Evolutionary conservation across 1,140 invertebrate genomes (phyloP).

Genomic region (Drosophila pandora): DNA sequence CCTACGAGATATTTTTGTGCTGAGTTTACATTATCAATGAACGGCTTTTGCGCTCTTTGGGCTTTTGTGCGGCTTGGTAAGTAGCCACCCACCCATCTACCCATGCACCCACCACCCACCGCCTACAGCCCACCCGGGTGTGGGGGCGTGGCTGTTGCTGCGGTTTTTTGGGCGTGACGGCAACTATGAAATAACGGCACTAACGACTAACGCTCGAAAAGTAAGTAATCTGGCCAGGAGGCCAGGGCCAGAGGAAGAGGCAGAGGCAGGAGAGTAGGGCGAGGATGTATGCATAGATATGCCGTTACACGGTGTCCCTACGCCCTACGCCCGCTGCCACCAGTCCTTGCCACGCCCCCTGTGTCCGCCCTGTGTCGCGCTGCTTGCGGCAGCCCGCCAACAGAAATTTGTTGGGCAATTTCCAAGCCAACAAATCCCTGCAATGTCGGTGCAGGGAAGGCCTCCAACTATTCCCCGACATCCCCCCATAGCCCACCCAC

Average conservation of each 20-base stretch:
- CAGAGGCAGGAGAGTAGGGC: no score
- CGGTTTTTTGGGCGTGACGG: constrained; percentile 60
- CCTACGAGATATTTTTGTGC: constrained; percentile 71
- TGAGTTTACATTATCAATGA: constrained; percentile 81
- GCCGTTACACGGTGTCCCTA: constrained; percentile 51
- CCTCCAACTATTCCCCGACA: background rate
- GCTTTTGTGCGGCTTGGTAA: constrained; percentile 69
- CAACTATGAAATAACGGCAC: constrained; percentile 79
- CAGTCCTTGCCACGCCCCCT: background rate
- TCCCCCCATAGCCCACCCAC: background rate
- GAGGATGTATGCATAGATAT: constrained; percentile 61
- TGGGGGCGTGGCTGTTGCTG: constrained; percentile 27
- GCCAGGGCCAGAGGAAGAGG: no score
- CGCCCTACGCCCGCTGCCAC: background rate
- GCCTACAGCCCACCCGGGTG: background rate
- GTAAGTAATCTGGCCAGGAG: constrained; percentile 70
- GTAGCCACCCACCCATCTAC: constrained; percentile 39
- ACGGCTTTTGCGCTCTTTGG: constrained; percentile 70
- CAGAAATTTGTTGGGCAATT: constrained; percentile 82
- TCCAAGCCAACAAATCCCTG: constrained; percentile 81
- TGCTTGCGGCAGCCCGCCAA: constrained; percentile 76
- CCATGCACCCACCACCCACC: background rate
- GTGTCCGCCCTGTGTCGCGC: constrained; percentile 30
- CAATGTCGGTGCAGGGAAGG: constrained; percentile 55
- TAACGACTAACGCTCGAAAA: constrained; percentile 78